Evolutionary conservation across 2,797 vertebrate genomes (phyloP).

Genomic region (Pachyuromys duprasi): DNA sequence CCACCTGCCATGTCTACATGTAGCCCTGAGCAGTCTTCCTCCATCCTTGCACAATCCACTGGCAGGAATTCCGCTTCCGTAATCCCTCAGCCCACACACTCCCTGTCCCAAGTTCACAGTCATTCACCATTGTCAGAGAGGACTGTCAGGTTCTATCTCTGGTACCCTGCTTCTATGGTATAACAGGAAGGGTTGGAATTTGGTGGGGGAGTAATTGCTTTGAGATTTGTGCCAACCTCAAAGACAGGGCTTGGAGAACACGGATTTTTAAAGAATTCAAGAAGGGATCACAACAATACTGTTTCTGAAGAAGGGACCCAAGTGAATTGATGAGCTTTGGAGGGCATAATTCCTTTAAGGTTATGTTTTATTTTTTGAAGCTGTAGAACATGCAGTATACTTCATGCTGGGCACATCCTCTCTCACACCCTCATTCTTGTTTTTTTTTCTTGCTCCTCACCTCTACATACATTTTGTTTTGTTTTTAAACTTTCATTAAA

Average conservation of each 20-base stretch:
- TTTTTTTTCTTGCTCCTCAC: not conserved
- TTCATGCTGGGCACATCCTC: not conserved
- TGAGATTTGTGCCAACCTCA: not conserved
- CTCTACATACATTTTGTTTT: not conserved
- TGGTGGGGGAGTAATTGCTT: not conserved
- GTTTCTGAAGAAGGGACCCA: not conserved
- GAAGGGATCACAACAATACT: not conserved
- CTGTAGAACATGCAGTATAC: not conserved
- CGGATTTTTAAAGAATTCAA: not conserved
- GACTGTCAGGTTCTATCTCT: not conserved
- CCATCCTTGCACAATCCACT: not conserved
- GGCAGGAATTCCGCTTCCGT: not conserved
- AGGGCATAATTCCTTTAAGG: not conserved
- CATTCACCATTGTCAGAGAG: not conserved
- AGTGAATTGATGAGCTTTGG: not conserved
- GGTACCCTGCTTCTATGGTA: not conserved
- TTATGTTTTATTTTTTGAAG: not conserved
- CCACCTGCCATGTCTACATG: not conserved
- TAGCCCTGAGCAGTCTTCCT: accelerated
- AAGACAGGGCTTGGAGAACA: not conserved
- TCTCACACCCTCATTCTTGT: no score
- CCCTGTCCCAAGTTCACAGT: not conserved
- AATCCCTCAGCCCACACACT: not conserved
- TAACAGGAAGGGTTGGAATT: not conserved
- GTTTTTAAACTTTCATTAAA: not conserved